These are phyloP conservation scores for Empis stercorea DNA, from an alignment of 2,888 invertebrate species.

Conservation along the genomic window DNA sequence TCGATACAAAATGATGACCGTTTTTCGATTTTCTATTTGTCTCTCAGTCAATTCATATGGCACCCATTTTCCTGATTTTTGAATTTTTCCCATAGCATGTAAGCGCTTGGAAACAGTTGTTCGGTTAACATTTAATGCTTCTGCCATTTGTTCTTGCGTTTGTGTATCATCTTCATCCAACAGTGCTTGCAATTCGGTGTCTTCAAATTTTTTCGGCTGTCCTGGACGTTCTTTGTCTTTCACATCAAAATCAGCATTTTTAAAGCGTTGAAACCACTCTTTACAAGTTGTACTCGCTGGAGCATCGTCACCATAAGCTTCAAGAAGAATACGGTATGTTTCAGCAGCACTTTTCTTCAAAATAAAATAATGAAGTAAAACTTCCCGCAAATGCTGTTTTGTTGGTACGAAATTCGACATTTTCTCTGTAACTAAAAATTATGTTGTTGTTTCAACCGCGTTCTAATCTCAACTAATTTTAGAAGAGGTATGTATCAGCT, in stretches of 20 bases:
- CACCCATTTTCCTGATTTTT: slow-evolving; percentile 10
- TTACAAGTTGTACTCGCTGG: slow-evolving; percentile 4
- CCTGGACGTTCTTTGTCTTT: slow-evolving; percentile 10
- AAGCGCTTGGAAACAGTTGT: slow-evolving; percentile 4
- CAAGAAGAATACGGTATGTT: neutral
- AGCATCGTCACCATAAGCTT: slow-evolving; percentile 7
- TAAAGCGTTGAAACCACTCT: slow-evolving; percentile 11
- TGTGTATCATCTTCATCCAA: slow-evolving; percentile 13
- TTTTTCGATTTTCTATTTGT: slow-evolving; percentile 8
- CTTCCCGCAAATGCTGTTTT: neutral
- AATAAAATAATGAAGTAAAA: neutral
- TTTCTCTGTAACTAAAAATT: neutral
- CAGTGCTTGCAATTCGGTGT: slow-evolving; percentile 11
- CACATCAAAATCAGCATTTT: slow-evolving; percentile 11
- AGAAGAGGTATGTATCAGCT: no score
- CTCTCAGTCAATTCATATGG: slow-evolving; percentile 11
- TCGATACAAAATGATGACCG: neutral
- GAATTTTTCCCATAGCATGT: neutral
- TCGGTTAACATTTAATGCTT: slow-evolving; percentile 7
- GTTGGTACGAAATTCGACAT: neutral
- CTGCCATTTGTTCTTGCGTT: slow-evolving; percentile 11
- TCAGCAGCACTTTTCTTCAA: neutral
- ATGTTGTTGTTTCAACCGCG: no score
- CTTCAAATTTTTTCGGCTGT: slow-evolving; percentile 8
- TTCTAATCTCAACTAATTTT: no score